Percentiles rank a stretch among this genome's conserved stretches.
Evolutionary conservation across 2,113 vertebrate species (phyloP).

Genomic region (Sebastes fasciatus): DNA sequence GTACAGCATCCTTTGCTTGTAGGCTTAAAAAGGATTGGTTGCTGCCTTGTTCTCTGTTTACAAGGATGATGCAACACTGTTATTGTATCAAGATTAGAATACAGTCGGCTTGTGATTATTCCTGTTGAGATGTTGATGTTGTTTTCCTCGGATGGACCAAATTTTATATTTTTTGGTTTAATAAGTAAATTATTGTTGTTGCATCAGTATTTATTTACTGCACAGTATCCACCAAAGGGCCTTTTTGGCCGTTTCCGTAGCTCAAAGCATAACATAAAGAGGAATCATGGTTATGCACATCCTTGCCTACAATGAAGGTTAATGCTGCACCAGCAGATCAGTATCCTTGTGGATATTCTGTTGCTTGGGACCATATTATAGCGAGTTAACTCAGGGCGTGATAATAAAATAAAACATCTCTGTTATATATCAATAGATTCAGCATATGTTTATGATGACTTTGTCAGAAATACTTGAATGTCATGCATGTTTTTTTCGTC

Average conservation of each 20-base stretch:
- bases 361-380: conserved; percentile 51
- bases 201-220: conserved; percentile 49
- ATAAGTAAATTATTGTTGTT: conserved; percentile 42
- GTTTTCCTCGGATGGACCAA: conserved; percentile 50
- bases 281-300: conserved; percentile 19
- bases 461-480: conserved; percentile 75
- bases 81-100: conserved; percentile 6
- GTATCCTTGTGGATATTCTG: conserved; percentile 18
- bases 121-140: conserved; percentile 36
- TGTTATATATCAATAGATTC: conserved; percentile 37
- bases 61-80: conserved; percentile 2
- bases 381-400: conserved; percentile 69
- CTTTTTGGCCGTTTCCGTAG: conserved; percentile 39
- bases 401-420: conserved; percentile 36
- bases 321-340: conserved; percentile 29
- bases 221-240: conserved; percentile 17
- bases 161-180: conserved; percentile 17
- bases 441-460: conserved; percentile 39
- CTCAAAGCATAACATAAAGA: conserved; percentile 48
- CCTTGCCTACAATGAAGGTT: conserved; percentile 30
- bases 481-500: conserved; percentile 53
- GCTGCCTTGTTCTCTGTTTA: conserved; percentile 46
- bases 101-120: conserved; percentile 27
- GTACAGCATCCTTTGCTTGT: conserved; percentile 20
- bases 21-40: conserved; percentile 16